A percentile compares a stretch with the other conserved stretches of the same genome.
phyloP scores from a whole-genome alignment of 2,888 invertebrate genomes.

The Onchidella celtica region DNA sequence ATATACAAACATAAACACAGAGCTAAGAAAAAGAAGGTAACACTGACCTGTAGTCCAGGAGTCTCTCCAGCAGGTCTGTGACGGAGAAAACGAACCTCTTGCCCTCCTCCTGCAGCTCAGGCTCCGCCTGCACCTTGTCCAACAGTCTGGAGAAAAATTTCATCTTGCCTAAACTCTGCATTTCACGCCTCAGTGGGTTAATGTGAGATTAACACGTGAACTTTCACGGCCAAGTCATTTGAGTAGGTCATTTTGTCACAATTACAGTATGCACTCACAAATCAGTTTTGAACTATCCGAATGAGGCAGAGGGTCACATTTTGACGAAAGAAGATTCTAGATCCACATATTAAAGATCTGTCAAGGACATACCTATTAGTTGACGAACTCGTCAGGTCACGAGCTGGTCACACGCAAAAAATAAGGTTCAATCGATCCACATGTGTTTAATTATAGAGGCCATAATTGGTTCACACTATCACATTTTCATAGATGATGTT shows the following conservation, averaged over 20 bases:
- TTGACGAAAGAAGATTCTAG: too few relatives aligned
- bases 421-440: too few relatives aligned
- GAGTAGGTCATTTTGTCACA: not conserved
- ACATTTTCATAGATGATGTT: too few relatives aligned
- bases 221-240: not conserved
- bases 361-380: too few relatives aligned
- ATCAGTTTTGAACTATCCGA: not conserved
- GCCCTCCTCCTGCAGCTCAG: conserved; percentile 94
- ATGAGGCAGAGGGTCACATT: not conserved
- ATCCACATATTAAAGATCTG: too few relatives aligned
- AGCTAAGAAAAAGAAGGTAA: not conserved
- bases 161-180: conserved; percentile 56
- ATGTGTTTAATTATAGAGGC: too few relatives aligned
- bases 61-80: conserved; percentile 91
- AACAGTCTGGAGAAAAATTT: conserved; percentile 73
- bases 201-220: not conserved
- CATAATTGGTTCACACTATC: too few relatives aligned
- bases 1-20: not conserved
- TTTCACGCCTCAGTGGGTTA: not conserved
- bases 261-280: not conserved
- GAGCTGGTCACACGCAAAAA: too few relatives aligned
- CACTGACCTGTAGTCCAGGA: conserved; percentile 90
- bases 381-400: too few relatives aligned
- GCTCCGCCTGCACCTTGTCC: conserved; percentile 82
- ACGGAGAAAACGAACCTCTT: conserved; percentile 95